Evolutionary conservation across 2,113 vertebrate genomes (phyloP).

Genomic region (Casuarius casuarius): DNA sequence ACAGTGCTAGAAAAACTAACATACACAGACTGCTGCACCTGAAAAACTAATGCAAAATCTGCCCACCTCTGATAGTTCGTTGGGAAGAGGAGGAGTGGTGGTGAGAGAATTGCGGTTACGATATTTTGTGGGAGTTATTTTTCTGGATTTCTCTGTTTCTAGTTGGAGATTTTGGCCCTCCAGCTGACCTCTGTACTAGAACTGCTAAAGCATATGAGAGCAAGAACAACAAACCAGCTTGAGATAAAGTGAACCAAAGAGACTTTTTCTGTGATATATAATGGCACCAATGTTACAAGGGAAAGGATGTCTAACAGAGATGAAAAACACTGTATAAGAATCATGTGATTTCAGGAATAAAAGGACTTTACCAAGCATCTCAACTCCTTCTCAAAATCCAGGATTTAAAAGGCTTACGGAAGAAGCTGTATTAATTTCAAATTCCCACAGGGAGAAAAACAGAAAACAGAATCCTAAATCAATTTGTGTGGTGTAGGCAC

Average conservation of each 20-base stretch:
- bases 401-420: background rate
- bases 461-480: background rate
- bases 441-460: background rate
- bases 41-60: background rate
- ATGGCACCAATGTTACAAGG: background rate
- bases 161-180: background rate
- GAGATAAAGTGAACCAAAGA: background rate
- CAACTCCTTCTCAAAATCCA: background rate
- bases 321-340: background rate
- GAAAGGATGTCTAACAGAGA: background rate
- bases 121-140: background rate
- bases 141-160: background rate
- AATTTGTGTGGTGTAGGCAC: background rate
- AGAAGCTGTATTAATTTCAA: background rate
- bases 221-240: background rate
- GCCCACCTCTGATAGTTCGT: conserved; percentile 5
- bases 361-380: background rate
- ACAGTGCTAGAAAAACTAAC: background rate
- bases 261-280: background rate
- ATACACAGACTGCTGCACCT: background rate
- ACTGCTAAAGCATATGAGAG: background rate
- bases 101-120: background rate
- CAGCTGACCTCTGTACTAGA: background rate
- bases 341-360: background rate
- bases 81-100: background rate